Conservation (phyloP, 2,113 vertebrate species). For the Antennarius striatus region DNA sequence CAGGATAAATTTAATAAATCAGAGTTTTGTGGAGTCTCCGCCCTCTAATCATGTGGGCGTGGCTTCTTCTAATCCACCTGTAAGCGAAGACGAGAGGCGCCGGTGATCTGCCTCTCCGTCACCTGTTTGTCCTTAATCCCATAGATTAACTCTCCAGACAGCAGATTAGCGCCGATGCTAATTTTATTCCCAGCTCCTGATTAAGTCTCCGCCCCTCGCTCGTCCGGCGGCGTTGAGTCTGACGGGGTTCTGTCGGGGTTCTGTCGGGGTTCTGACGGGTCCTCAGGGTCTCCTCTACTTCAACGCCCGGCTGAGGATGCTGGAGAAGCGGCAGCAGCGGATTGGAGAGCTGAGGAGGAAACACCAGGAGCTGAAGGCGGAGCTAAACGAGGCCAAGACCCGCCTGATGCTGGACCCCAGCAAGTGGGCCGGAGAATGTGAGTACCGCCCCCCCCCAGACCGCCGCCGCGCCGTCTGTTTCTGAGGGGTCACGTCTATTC, state of each 20-base stretch:
- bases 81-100: slow-evolving; percentile 1
- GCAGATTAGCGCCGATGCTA: slow-evolving; percentile 54
- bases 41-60: no score
- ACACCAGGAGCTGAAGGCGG: slow-evolving; percentile 79
- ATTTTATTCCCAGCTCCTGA: slow-evolving; percentile 58
- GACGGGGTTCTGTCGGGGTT: neutral
- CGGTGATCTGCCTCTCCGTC: slow-evolving; percentile 33
- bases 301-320: slow-evolving; percentile 82
- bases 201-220: slow-evolving; percentile 23
- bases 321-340: slow-evolving; percentile 86
- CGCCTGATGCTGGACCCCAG: slow-evolving; percentile 87
- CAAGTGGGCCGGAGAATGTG: slow-evolving; percentile 90
- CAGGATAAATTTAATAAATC: no score
- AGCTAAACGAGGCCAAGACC: slow-evolving; percentile 87
- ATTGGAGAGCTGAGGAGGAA: slow-evolving; percentile 83
- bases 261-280: slow-evolving; percentile 5
- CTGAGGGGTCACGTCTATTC: no score
- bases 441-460: slow-evolving; percentile 64
- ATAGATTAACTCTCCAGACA: slow-evolving; percentile 24
- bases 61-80: neutral
- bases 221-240: no score
- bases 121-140: slow-evolving; percentile 13
- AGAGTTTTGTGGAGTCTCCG: no score
- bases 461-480: neutral
- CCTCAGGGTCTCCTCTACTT: slow-evolving; percentile 85